These are phyloP conservation scores for Eurytoma adleriae DNA, from an alignment of 2,888 invertebrate genomes.

Conservation along the genomic window DNA sequence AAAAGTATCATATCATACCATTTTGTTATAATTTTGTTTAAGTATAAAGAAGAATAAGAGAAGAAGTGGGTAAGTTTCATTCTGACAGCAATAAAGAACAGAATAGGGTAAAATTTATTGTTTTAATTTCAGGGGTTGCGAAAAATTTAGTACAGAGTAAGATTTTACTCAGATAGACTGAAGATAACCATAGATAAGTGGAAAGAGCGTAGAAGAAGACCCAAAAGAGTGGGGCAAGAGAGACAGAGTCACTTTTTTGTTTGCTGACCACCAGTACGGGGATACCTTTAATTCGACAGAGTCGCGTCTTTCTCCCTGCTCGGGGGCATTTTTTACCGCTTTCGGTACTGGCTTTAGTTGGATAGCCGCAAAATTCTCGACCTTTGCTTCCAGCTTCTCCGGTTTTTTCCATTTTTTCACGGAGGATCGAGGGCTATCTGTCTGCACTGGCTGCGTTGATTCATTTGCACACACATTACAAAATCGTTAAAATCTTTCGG, in stretches of 20 bases:
- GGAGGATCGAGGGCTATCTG: slow-evolving; percentile 58
- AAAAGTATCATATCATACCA: too few relatives aligned
- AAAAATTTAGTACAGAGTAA: too few relatives aligned
- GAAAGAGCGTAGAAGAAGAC: too few relatives aligned
- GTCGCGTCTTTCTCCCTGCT: slow-evolving; percentile 68
- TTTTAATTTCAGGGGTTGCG: too few relatives aligned
- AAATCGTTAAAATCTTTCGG: slow-evolving; percentile 10
- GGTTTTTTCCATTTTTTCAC: slow-evolving; percentile 51
- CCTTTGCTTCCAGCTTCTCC: slow-evolving; percentile 74
- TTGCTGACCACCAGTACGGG: slow-evolving; percentile 51
- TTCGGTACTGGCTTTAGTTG: slow-evolving; percentile 80
- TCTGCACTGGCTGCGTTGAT: slow-evolving; percentile 67
- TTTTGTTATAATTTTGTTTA: too few relatives aligned
- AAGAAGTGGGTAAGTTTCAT: too few relatives aligned
- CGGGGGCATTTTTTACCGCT: slow-evolving; percentile 64
- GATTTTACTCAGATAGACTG: too few relatives aligned
- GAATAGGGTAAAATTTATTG: too few relatives aligned
- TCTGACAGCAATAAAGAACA: too few relatives aligned
- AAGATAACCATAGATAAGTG: too few relatives aligned
- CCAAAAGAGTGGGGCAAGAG: not conserved
- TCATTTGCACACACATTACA: slow-evolving; percentile 30
- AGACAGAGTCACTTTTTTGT: slow-evolving; percentile 2
- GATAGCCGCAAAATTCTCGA: slow-evolving; percentile 79
- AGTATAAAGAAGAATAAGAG: too few relatives aligned
- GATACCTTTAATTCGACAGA: slow-evolving; percentile 72